A percentile compares a stretch with the other conserved stretches of the same genome.
Evolutionary conservation across 2,797 vertebrate species (phyloP).

Genomic region (Xyrichtys novacula): DNA sequence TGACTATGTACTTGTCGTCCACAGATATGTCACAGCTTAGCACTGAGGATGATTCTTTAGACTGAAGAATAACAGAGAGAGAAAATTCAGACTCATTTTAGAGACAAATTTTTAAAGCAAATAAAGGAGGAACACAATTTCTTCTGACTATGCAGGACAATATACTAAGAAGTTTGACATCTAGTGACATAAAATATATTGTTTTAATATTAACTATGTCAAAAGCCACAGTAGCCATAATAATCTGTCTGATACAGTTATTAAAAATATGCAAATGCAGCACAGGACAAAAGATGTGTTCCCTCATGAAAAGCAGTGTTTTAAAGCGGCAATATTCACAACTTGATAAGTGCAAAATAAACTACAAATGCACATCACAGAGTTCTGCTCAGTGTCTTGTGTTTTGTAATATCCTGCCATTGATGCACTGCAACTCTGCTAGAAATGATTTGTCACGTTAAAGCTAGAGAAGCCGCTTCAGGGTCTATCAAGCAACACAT

Average conservation of each 20-base stretch:
- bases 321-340: background rate
- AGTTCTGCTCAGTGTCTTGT: background rate
- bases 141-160: background rate
- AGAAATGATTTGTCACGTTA: background rate
- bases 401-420: background rate
- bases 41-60: constrained; percentile 89
- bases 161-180: background rate
- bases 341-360: background rate
- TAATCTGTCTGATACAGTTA: constrained; percentile 13
- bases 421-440: background rate
- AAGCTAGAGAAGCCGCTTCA: background rate
- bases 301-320: constrained; percentile 7
- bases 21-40: constrained; percentile 90
- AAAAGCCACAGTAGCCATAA: constrained; percentile 1
- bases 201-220: background rate
- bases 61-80: constrained; percentile 68
- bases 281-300: constrained; percentile 2
- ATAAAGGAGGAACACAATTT: background rate
- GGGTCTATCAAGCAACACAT: background rate
- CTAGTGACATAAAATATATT: constrained; percentile 1
- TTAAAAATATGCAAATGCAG: constrained; percentile 10
- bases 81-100: background rate
- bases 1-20: constrained; percentile 90
- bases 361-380: background rate
- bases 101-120: background rate